Evolutionary conservation across 2,113 vertebrate species (phyloP), one percentile per base, ranked within the genome.

Genomic region (Coregonus clupeaformis): DNA sequence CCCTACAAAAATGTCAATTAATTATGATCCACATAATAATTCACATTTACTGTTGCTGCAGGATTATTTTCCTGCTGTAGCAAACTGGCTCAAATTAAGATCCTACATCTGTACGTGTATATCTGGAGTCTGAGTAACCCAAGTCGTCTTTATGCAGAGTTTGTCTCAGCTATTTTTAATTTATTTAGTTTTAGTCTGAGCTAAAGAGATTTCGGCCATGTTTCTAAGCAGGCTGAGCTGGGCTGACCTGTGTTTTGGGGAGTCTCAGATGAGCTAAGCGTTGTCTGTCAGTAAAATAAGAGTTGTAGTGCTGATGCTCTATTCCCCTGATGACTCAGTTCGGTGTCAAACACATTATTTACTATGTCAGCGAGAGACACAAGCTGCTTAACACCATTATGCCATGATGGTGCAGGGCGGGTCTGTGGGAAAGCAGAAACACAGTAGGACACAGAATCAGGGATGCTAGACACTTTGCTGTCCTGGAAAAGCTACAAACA

Each of bases 301-400:
- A 24, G 32, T 52, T 52, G 16, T 12, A 45, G 3, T 62, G 74
- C 73, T 69, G 76, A 83, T 12, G 72, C 69, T 80, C 79, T 75
- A 30, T 77, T 86, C 73, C 73, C 78, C 69, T 77, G 71, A 80
- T 87, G 89, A 87, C 79, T 90, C 80, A 84, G 60, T 67, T 65
- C 60, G 62, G 73, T 68, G 68, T 88, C 84, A 86, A 85, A 82
- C 82, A 73, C 76, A 87, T 90, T 81, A 87, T 83, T 83, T 85
- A 80, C 76, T 86, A 76, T 80, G 74, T 82, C 60, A 74, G 45
- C 68, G 16, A 59, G 73, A 29, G 79, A 74, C 29, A 64, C 74
- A 71, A 70, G 69, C 71, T 81, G 75, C 78, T 83, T 82, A 72
- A 80, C 71, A 84, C 74, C 75, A 82, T 87, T 84, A 76, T 73